Base-by-base conservation (phyloP, 1,140 invertebrate genomes). In the Xylocopa sonorina region DNA sequence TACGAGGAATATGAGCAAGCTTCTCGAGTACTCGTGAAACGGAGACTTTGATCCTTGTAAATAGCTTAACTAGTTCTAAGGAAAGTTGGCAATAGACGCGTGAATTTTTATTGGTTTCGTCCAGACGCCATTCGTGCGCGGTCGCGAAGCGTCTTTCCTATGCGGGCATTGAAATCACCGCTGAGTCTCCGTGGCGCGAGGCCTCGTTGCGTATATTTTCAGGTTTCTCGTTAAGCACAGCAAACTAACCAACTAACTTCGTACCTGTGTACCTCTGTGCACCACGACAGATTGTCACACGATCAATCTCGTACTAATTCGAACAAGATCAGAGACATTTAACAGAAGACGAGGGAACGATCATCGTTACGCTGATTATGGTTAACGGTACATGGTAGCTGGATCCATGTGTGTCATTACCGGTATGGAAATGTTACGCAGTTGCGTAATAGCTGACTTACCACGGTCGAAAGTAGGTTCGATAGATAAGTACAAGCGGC, bases 331-430 rank as follows among this genome's bases (percentile, higher is more conserved):
- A 43, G 12, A 53, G 62, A 67, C 63, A 6, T 14, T 76, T 29
- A 34, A 27, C n/a, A 2, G 16, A 5, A 48, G 7, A n/a, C 16
- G 27, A 58, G 41, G 18, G 64, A 41, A 53, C 14, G 24, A 38
- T 46, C 3, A 74, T 32, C 27, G 34, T 64, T 41, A 38, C 24
- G 5, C 53, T 12, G 58, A n/a, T 58, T 38, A 18, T 53, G 72
- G 51, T n/a, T 75, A 75, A 75, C 72, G 72, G 72, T 75, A 66
- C 48, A 53, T n/a, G 43, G 10, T 41, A 53, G 24, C 48, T 53
- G 48, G 43, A 48, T 41, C 12, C 29, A 2, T 16, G n/a, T 73
- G 27, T 24, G 27, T 24, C 14, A 34, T 51, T 38, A 34, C n/a
- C 29, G 55, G 55, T 38, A 62, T 62, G 53, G n/a, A 21, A 55